A percentile compares a stretch with the other conserved stretches of the same genome.
Evolutionary conservation across 2,113 vertebrate species (phyloP).

Genomic region (Zosterops hypoxanthus): DNA sequence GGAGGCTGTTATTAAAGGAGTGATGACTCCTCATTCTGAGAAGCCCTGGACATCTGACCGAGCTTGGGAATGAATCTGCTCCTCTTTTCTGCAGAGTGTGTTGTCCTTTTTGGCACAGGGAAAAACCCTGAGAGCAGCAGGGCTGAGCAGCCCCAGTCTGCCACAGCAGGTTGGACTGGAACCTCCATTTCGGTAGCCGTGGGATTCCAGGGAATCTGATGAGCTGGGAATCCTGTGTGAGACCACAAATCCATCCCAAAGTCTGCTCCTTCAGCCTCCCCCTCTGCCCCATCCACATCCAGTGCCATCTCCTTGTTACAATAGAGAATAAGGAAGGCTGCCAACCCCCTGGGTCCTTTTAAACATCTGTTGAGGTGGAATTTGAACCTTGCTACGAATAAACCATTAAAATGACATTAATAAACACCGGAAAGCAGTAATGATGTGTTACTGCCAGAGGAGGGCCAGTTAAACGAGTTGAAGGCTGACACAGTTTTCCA

Average conservation of each 20-base stretch:
- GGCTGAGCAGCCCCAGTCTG: neutral
- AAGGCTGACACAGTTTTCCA: constrained; percentile 65
- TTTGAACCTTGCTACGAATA: constrained; percentile 43
- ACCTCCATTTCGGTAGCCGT: neutral
- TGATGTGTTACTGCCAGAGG: constrained; percentile 59
- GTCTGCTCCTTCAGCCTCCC: neutral
- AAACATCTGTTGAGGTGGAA: constrained; percentile 21
- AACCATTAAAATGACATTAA: constrained; percentile 67
- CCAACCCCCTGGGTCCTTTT: neutral
- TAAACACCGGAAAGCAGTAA: constrained; percentile 65
- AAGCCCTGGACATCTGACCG: neutral
- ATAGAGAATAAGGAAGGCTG: neutral
- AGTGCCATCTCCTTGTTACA: neutral
- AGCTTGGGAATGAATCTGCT: neutral
- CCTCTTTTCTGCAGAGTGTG: neutral
- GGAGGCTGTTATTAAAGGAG: constrained; percentile 41
- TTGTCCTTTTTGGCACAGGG: neutral
- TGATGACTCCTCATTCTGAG: neutral
- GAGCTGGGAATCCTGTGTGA: neutral
- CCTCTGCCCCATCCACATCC: neutral
- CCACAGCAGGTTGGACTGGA: neutral
- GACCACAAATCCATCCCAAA: neutral
- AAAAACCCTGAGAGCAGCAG: neutral
- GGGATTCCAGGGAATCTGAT: neutral
- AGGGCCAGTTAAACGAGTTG: constrained; percentile 62